Evolutionary conservation across 2,113 vertebrate genomes (phyloP).

Genomic region (Ivindomyrus marchei): DNA sequence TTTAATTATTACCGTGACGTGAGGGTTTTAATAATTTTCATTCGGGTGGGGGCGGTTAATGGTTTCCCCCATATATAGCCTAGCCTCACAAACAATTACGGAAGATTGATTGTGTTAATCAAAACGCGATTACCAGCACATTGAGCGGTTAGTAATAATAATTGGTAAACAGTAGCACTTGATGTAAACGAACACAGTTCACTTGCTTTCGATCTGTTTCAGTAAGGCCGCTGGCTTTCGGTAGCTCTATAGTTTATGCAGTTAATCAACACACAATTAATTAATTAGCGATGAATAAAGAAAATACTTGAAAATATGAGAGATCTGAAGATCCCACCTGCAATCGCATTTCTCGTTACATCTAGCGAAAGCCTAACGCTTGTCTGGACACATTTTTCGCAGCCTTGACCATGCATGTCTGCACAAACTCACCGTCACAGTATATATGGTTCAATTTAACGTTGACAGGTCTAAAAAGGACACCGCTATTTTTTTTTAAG

Average conservation of each 20-base stretch:
- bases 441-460: background rate
- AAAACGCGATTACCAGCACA: background rate
- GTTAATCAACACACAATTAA: background rate
- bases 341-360: background rate
- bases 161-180: background rate
- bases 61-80: background rate
- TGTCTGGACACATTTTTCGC: background rate
- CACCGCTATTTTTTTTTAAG: background rate
- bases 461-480: background rate
- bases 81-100: background rate
- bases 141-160: background rate
- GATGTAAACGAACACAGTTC: background rate
- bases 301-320: background rate
- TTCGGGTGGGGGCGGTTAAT: background rate
- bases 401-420: background rate
- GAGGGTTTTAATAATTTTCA: background rate
- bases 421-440: background rate
- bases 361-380: background rate
- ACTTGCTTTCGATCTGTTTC: background rate
- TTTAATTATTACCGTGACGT: background rate
- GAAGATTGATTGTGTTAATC: background rate
- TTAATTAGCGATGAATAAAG: background rate
- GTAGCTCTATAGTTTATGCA: background rate
- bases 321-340: background rate
- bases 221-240: background rate